Conservation (phyloP, 2,797 vertebrate genomes). For the Pampus argenteus region DNA sequence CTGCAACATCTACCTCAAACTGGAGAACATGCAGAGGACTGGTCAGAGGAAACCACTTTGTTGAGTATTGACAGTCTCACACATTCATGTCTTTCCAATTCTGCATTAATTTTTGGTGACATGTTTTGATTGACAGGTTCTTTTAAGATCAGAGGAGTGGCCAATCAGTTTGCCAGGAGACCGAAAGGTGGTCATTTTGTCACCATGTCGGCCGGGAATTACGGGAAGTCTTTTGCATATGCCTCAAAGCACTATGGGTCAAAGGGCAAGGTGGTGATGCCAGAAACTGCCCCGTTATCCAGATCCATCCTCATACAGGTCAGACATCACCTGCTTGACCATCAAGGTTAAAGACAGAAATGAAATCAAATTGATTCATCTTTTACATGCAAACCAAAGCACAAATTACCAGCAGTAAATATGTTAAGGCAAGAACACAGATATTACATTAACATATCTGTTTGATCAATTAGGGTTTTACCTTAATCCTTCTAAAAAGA, state of each 20-base stretch:
- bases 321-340: slow-evolving; percentile 18
- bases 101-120: not conserved
- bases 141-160: slow-evolving; percentile 87
- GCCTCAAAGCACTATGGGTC: slow-evolving; percentile 83
- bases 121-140: slow-evolving; percentile 76
- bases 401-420: no score
- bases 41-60: slow-evolving; percentile 59
- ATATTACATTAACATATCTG: not conserved
- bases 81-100: not conserved
- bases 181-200: slow-evolving; percentile 75
- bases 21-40: slow-evolving; percentile 88
- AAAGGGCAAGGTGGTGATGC: slow-evolving; percentile 87
- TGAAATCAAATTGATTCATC: not conserved
- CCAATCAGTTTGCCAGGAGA: slow-evolving; percentile 84
- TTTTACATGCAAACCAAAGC: no score
- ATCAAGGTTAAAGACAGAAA: not conserved
- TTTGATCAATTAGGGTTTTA: no score
- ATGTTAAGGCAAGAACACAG: not conserved
- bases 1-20: slow-evolving; percentile 81
- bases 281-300: slow-evolving; percentile 83
- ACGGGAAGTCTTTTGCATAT: slow-evolving; percentile 86
- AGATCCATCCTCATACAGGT: slow-evolving; percentile 84
- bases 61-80: not conserved
- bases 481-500: no score
- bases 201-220: slow-evolving; percentile 88